These are phyloP conservation scores for Helicoverpa armigera DNA, from an alignment of 1,140 invertebrate species.

Conservation along the genomic window DNA sequence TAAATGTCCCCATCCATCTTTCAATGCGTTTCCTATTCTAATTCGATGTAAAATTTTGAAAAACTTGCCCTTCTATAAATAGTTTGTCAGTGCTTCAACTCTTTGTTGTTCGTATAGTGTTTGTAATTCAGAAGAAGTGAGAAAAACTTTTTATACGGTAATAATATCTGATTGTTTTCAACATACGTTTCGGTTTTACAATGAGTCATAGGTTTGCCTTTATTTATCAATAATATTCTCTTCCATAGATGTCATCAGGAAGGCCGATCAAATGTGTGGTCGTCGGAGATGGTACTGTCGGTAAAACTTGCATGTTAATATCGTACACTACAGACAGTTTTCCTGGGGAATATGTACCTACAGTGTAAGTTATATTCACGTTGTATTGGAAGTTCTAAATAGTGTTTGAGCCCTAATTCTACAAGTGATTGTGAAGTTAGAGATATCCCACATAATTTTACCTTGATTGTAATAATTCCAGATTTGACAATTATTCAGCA, in stretches of 20 bases:
- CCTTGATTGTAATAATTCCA: constrained; percentile 77
- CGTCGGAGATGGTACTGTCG: constrained; percentile 96
- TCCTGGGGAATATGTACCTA: constrained; percentile 99
- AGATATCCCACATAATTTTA: constrained; percentile 24
- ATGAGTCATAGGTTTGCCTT: constrained; percentile 80
- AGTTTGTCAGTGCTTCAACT: constrained; percentile 41
- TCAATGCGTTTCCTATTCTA: constrained; percentile 58
- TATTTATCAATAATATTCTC: constrained; percentile 73
- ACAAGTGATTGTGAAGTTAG: not conserved
- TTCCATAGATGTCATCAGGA: constrained; percentile 91
- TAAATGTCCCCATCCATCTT: constrained; percentile 59
- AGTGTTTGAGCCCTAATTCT: not conserved
- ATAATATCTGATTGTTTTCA: constrained; percentile 55
- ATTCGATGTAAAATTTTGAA: constrained; percentile 49
- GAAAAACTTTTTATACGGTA: constrained; percentile 49
- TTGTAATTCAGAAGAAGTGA: constrained; percentile 37
- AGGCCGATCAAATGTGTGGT: constrained; percentile 99
- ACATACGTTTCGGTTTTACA: constrained; percentile 67
- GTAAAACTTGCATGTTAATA: constrained; percentile 99
- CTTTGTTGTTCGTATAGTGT: constrained; percentile 28
- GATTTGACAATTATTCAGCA: constrained; percentile 99
- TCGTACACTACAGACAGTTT: constrained; percentile 99
- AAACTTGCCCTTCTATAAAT: constrained; percentile 46
- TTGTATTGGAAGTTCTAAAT: not conserved
- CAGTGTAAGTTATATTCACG: constrained; percentile 91